Conservation (phyloP, 2,888 invertebrate genomes). For the Stratiomys singularior region DNA sequence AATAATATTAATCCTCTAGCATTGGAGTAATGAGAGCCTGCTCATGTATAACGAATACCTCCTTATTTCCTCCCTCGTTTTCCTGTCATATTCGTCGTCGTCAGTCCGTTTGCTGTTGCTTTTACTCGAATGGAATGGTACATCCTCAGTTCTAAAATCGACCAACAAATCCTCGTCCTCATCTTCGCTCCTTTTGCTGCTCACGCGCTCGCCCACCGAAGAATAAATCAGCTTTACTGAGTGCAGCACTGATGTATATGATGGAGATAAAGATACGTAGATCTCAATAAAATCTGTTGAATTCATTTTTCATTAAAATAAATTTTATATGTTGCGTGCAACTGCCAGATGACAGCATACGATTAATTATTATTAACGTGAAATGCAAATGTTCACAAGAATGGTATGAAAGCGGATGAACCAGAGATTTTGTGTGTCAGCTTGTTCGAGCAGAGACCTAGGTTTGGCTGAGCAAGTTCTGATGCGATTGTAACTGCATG, state of each 20-base stretch:
- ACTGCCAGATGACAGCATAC: conserved; percentile 47
- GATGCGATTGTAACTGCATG: too few relatives aligned
- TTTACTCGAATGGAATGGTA: too few relatives aligned
- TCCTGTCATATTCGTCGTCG: neutral
- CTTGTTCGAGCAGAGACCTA: neutral
- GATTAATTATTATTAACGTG: conserved; percentile 48
- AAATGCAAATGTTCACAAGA: conserved; percentile 36
- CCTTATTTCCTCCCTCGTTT: neutral
- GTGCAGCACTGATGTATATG: neutral
- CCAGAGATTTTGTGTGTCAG: conserved; percentile 18
- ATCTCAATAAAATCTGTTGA: conserved; percentile 46
- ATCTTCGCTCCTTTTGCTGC: too few relatives aligned
- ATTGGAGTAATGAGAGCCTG: conserved; percentile 8
- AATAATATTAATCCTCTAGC: conserved; percentile 33
- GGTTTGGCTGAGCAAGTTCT: neutral
- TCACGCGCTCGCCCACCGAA: neutral
- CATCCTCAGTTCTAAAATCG: too few relatives aligned
- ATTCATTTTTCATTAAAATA: conserved; percentile 48
- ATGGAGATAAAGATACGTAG: conserved; percentile 20
- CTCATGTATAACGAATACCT: neutral
- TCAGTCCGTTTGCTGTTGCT: neutral
- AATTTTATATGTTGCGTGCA: conserved; percentile 48
- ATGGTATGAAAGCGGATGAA: conserved; percentile 26
- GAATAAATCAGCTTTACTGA: neutral
- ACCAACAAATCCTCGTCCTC: too few relatives aligned